phyloP scores from a whole-genome alignment of 2,113 vertebrate species.

The Euleptes europaea region DNA sequence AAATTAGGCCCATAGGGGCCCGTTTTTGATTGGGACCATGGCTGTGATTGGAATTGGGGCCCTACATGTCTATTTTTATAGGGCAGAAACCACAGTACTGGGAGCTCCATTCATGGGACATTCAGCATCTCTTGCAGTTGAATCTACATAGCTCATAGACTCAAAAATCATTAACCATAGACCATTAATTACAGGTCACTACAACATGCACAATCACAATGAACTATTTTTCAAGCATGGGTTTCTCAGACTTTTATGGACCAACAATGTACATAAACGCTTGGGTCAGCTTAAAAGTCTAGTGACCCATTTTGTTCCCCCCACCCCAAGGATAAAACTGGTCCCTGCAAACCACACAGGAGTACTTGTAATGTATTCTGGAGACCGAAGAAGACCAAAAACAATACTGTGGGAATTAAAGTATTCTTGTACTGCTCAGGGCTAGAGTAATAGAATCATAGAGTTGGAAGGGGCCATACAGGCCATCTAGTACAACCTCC shows the following conservation, averaged over 20 bases:
- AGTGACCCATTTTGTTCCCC: neutral
- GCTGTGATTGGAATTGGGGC: no score
- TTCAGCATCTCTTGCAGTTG: no score
- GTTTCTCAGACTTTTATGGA: neutral
- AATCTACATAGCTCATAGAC: neutral
- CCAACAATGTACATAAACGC: neutral
- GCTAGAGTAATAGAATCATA: neutral
- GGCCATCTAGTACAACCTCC: no score
- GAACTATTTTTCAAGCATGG: neutral
- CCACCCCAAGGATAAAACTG: neutral
- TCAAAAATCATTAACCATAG: conserved; percentile 6
- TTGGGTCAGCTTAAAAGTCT: neutral
- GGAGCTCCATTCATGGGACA: no score
- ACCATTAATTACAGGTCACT: neutral
- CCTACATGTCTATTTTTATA: no score
- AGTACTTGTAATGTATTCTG: neutral
- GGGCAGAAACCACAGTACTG: no score
- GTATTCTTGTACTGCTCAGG: neutral
- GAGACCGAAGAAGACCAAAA: neutral
- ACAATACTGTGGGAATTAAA: neutral
- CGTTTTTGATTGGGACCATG: no score
- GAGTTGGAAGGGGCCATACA: no score
- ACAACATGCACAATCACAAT: neutral
- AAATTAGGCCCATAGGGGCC: no score
- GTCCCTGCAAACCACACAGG: neutral